Evolutionary conservation across 2,888 invertebrate species (phyloP).

Genomic region (Cactoblastis cactorum): DNA sequence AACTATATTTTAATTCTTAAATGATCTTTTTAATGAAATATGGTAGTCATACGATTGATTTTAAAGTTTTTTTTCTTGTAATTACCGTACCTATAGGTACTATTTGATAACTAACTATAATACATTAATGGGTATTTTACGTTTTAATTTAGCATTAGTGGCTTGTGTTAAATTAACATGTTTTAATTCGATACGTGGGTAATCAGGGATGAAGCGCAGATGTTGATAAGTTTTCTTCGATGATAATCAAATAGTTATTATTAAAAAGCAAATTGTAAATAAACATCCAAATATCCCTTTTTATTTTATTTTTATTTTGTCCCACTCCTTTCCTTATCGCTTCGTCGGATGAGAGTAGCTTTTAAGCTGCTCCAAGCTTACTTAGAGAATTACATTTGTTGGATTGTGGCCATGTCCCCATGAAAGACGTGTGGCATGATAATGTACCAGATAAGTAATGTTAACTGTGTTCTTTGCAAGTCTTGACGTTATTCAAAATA

Average conservation of each 20-base stretch:
- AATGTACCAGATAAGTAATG: too few relatives aligned
- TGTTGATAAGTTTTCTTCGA: slow-evolving; percentile 68
- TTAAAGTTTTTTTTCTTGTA: slow-evolving; percentile 36
- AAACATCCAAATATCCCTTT: slow-evolving; percentile 77
- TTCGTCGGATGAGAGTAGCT: slow-evolving; percentile 16
- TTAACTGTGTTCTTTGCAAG: too few relatives aligned
- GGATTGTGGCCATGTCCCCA: not conserved
- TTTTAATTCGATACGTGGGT: slow-evolving; percentile 68
- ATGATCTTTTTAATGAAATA: slow-evolving; percentile 44
- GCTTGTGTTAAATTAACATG: slow-evolving; percentile 67
- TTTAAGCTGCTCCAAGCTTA: slow-evolving; percentile 16
- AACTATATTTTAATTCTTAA: slow-evolving; percentile 32
- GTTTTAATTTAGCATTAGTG: slow-evolving; percentile 61
- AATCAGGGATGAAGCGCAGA: slow-evolving; percentile 61
- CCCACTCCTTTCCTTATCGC: slow-evolving; percentile 18
- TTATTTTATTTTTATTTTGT: slow-evolving; percentile 73
- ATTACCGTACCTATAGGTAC: slow-evolving; percentile 49
- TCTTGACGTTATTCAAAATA: too few relatives aligned
- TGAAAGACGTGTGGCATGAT: too few relatives aligned
- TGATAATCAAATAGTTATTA: slow-evolving; percentile 74
- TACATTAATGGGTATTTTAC: slow-evolving; percentile 65
- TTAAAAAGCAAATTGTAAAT: slow-evolving; percentile 75
- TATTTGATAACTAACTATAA: slow-evolving; percentile 52
- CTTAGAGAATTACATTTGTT: not conserved
- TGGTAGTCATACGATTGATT: slow-evolving; percentile 40